These are phyloP conservation scores for Entomobrya multifasciata DNA, from an alignment of 2,888 invertebrate genomes.

Conservation along the genomic window DNA sequence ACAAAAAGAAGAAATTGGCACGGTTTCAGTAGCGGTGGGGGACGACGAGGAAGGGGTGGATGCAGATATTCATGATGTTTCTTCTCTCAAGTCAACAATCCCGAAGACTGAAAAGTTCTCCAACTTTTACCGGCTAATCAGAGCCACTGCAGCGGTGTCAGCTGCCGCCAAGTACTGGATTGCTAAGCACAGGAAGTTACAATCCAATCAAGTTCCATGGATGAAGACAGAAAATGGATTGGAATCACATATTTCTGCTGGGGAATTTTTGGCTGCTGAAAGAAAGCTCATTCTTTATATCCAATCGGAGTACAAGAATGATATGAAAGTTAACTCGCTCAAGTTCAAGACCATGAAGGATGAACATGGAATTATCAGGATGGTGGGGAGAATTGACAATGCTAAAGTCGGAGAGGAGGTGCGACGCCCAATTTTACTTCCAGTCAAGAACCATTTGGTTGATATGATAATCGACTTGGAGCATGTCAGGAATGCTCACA, in stretches of 20 bases:
- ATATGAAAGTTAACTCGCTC: neutral
- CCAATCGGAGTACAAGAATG: neutral
- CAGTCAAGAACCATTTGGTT: neutral
- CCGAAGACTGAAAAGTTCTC: neutral
- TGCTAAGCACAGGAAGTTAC: too few relatives aligned
- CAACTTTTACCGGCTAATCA: neutral
- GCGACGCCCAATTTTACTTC: neutral
- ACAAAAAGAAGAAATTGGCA: constrained; percentile 34
- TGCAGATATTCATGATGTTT: too few relatives aligned
- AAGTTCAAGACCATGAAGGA: neutral
- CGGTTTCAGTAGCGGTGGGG: neutral
- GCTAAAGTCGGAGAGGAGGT: too few relatives aligned
- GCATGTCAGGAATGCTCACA: neutral
- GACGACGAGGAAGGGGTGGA: neutral
- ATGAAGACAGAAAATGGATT: neutral
- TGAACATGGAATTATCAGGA: neutral
- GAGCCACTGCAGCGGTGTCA: neutral
- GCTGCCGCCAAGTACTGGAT: neutral
- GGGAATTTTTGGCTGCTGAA: neutral
- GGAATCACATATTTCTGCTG: neutral
- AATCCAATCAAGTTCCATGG: too few relatives aligned
- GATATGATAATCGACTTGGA: neutral
- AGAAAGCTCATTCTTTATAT: neutral
- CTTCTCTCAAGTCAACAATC: neutral
- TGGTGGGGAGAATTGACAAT: neutral